These are phyloP conservation scores for Drosophila formosana DNA, from an alignment of 2,888 invertebrate genomes.

Conservation along the genomic window DNA sequence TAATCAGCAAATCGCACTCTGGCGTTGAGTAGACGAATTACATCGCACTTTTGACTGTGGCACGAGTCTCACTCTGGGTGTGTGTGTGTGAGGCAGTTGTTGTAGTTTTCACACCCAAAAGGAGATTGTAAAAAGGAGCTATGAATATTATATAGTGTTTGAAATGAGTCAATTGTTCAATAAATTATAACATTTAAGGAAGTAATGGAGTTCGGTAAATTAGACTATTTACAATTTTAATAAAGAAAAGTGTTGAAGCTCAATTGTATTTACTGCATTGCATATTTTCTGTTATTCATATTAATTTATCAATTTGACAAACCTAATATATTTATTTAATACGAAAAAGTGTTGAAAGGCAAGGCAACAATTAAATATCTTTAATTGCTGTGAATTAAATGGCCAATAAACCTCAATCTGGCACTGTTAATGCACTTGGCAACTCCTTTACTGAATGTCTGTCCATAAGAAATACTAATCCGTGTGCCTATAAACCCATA, in stretches of 20 bases:
- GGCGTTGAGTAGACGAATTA: conserved; percentile 81
- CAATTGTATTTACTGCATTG: too few relatives aligned
- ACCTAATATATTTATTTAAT: too few relatives aligned
- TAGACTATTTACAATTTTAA: too few relatives aligned
- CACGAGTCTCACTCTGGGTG: not conserved
- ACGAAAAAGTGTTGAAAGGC: too few relatives aligned
- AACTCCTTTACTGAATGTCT: not conserved
- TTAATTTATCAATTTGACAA: not conserved
- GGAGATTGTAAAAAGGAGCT: not conserved
- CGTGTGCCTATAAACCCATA: conserved; percentile 50
- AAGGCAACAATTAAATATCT: conserved; percentile 25
- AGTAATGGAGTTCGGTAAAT: too few relatives aligned
- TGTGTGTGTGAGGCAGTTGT: conserved; percentile 1
- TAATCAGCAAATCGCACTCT: conserved; percentile 83
- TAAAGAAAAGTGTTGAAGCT: not conserved
- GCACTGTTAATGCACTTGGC: conserved; percentile 12
- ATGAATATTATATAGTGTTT: not conserved
- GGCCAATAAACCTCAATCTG: conserved; percentile 43
- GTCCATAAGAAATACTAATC: conserved; percentile 1
- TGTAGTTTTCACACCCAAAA: not conserved
- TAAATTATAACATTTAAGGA: not conserved
- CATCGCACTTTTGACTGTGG: conserved; percentile 48
- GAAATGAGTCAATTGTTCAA: not conserved
- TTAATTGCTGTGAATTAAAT: conserved; percentile 18
- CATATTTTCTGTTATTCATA: not conserved